These are phyloP conservation scores for Phaethornis superciliosus DNA, from an alignment of 2,113 vertebrate genomes.

Conservation along the genomic window DNA sequence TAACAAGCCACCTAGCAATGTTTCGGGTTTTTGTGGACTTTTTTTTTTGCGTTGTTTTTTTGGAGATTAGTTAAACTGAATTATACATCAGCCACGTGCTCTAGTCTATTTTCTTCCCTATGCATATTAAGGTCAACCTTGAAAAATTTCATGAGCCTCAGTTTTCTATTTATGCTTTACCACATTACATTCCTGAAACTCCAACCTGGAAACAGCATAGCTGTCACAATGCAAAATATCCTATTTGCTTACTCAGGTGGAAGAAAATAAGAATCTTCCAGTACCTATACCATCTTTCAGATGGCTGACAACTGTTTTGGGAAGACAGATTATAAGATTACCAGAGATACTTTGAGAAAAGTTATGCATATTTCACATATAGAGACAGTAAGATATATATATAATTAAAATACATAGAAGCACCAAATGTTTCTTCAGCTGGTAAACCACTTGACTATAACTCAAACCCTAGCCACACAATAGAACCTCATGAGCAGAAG, in stretches of 20 bases:
- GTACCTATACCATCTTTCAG: neutral
- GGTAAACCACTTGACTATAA: neutral
- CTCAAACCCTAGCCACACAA: neutral
- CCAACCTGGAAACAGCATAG: neutral
- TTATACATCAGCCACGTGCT: neutral
- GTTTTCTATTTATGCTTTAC: neutral
- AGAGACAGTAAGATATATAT: neutral
- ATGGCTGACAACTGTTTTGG: neutral
- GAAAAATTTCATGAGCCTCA: neutral
- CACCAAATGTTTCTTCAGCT: neutral
- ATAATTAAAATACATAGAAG: neutral
- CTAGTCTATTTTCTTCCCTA: neutral
- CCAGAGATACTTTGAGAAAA: neutral
- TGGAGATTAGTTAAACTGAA: neutral
- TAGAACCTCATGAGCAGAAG: neutral
- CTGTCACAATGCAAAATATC: neutral
- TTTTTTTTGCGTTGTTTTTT: no score
- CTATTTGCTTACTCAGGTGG: neutral
- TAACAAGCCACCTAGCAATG: neutral
- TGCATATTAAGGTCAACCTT: neutral
- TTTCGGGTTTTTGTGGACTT: no score
- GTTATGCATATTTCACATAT: fast-evolving
- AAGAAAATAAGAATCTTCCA: neutral
- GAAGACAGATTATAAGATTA: neutral
- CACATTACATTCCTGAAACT: neutral